Percentiles rank a stretch among this genome's conserved stretches.
Evolutionary conservation across 2,797 vertebrate species (phyloP).

Genomic region (Cossypha caffra): DNA sequence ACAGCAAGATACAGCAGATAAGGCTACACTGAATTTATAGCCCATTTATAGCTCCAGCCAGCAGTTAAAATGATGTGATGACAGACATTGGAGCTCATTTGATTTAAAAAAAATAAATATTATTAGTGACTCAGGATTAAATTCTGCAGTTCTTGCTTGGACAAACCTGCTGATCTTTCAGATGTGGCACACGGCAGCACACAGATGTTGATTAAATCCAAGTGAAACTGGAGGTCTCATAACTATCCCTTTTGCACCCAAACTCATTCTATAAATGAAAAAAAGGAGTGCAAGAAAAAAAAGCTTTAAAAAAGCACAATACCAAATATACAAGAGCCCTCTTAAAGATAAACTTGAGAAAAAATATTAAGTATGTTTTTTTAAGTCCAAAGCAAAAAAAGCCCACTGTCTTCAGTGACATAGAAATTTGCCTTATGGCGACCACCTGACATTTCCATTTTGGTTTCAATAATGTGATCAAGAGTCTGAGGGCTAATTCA

Average conservation of each 20-base stretch:
- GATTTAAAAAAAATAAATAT: not conserved
- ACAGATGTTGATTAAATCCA: not conserved
- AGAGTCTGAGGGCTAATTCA: not conserved
- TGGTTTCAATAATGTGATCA: not conserved
- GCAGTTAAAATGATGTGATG: not conserved
- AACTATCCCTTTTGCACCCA: not conserved
- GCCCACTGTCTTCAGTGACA: not conserved
- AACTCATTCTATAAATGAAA: not conserved
- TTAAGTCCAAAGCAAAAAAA: not conserved
- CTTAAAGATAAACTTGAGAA: not conserved
- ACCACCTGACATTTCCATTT: not conserved
- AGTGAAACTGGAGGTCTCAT: not conserved
- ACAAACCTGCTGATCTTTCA: not conserved
- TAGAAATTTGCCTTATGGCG: not conserved
- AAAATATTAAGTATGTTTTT: not conserved
- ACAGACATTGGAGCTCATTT: not conserved
- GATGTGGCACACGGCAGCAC: not conserved
- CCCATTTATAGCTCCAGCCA: not conserved
- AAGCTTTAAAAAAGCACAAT: not conserved
- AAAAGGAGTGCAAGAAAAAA: not conserved
- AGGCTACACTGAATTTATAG: not conserved
- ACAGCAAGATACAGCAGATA: not conserved
- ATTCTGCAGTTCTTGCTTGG: not conserved
- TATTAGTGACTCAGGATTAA: not conserved
- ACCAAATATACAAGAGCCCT: not conserved